Evolutionary conservation across 1,140 invertebrate genomes (phyloP).

Genomic region (Gerris buenoi): DNA sequence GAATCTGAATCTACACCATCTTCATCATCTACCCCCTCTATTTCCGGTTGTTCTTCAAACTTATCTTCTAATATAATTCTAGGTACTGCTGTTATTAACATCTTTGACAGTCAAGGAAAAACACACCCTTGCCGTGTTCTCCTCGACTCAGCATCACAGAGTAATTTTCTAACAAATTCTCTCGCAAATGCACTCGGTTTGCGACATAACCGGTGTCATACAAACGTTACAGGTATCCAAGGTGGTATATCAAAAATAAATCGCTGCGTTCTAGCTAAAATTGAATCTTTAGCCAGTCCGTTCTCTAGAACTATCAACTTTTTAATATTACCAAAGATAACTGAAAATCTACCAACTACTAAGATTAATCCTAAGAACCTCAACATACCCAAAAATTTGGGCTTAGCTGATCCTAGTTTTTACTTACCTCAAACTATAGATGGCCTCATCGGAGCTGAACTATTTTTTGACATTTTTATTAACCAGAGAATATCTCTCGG

Average conservation of each 20-base stretch:
- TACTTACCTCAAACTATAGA: neutral
- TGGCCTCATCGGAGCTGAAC: neutral
- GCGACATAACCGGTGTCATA: neutral
- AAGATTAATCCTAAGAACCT: neutral
- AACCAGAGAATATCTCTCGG: neutral
- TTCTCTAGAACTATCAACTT: neutral
- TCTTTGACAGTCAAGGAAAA: neutral
- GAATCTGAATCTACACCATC: neutral
- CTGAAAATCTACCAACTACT: neutral
- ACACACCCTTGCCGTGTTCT: neutral
- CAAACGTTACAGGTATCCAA: neutral
- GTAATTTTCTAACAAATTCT: neutral
- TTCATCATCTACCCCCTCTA: too few species aligned
- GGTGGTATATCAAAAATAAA: neutral
- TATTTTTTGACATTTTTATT: neutral
- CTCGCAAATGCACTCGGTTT: neutral
- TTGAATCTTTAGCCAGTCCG: too few species aligned
- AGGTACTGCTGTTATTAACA: neutral
- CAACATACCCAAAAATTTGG: neutral
- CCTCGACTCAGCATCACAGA: neutral
- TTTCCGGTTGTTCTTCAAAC: neutral
- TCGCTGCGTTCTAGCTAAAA: neutral
- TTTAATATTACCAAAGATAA: neutral
- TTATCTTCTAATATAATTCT: neutral
- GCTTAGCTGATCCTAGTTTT: neutral